Conservation (phyloP, 2,888 invertebrate species). For the Physocephala rufipes region DNA sequence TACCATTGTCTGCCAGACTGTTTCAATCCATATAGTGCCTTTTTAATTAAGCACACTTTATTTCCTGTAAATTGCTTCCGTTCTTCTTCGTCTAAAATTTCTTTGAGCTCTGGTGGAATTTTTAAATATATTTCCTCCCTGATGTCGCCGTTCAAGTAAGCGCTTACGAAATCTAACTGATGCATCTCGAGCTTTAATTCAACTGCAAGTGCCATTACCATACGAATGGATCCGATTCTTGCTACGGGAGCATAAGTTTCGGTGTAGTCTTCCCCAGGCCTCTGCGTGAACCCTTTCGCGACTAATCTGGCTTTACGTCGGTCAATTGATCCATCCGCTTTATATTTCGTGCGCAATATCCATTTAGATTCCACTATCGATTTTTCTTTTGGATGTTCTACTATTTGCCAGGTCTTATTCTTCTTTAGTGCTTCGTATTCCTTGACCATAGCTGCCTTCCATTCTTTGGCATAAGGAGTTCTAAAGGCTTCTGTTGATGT, state of each 20-base stretch:
- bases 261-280: constrained; percentile 51
- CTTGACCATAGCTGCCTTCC: constrained; percentile 33
- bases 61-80: not conserved
- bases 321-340: constrained; percentile 46
- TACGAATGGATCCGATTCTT: too few species aligned
- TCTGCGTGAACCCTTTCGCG: constrained; percentile 53
- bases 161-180: constrained; percentile 36
- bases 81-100: not conserved
- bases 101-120: constrained; percentile 33
- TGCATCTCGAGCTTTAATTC: too few species aligned
- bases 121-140: constrained; percentile 37
- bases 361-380: constrained; percentile 49
- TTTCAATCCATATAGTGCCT: too few species aligned
- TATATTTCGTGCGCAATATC: constrained; percentile 49
- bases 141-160: constrained; percentile 39
- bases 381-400: constrained; percentile 42
- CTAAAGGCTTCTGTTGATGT: not conserved
- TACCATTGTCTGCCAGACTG: too few species aligned
- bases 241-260: constrained; percentile 54
- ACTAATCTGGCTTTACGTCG: constrained; percentile 53
- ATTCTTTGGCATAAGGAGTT: constrained; percentile 26
- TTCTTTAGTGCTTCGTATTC: constrained; percentile 39
- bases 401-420: constrained; percentile 48
- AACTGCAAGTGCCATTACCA: too few species aligned
- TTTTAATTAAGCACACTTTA: too few species aligned